These are phyloP conservation scores for Vireo griseus DNA, from an alignment of 2,797 vertebrate genomes.

Conservation along the genomic window DNA sequence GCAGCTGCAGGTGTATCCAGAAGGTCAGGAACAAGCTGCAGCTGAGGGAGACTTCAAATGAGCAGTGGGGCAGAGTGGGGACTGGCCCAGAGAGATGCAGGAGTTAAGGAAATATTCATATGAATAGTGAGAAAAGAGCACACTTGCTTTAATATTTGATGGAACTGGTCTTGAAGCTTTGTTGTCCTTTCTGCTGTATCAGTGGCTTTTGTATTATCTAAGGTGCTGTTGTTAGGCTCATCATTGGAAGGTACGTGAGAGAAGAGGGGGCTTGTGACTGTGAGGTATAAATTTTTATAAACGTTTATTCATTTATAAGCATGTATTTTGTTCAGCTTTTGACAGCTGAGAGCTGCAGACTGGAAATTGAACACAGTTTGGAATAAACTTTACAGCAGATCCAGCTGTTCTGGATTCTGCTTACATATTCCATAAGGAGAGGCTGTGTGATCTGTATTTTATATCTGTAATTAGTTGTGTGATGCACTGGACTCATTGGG, in stretches of 20 bases:
- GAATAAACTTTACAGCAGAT: not conserved
- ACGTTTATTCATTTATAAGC: not conserved
- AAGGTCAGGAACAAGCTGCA: not conserved
- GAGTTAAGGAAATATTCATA: not conserved
- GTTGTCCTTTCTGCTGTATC: not conserved
- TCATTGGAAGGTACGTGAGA: accelerated
- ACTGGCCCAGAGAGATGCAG: not conserved
- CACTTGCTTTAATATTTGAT: not conserved
- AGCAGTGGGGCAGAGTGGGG: no score
- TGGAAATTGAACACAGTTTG: not conserved
- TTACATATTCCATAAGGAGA: not conserved
- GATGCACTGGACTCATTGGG: not conserved
- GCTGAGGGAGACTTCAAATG: not conserved
- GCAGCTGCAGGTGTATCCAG: not conserved
- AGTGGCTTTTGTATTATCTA: not conserved
- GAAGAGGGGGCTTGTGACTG: not conserved
- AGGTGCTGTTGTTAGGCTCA: not conserved
- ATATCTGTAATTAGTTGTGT: not conserved
- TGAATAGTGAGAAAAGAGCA: not conserved
- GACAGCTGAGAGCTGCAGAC: not conserved
- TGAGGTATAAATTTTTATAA: not conserved
- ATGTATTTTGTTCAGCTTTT: not conserved
- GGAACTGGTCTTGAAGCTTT: not conserved
- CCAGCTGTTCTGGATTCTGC: not conserved
- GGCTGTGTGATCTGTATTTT: not conserved